Evolutionary conservation across 2,888 invertebrate species (phyloP), one percentile per base, ranked within the genome.

Genomic region (Xanthorhoe designata): DNA sequence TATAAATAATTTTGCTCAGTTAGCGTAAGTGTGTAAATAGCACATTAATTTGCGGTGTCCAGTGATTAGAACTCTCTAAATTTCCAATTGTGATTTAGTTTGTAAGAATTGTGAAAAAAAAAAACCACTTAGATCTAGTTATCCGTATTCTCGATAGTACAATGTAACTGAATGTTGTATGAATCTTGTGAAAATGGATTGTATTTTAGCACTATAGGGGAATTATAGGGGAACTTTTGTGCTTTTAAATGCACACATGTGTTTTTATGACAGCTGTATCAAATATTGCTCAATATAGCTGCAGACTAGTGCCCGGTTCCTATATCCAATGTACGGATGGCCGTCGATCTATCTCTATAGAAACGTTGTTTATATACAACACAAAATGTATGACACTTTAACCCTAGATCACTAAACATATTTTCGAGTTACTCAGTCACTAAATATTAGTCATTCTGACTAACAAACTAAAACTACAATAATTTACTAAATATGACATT

Each of bases 61-160:
- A 74, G 70, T 71, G 68, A 72, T 66, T 62, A 64, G 56, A 57
- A 73, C 72, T 68, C 66, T 69, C 56, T 69, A 64, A 58, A 62
- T 69, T 69, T 75, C 60, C 52, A 75, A 71, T 72, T 78, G 75
- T 75, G 77, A 75, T 75, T 72, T 77, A 73, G 73, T 70, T 56
- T 72, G 58, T 74, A 70, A 68, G 61, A 45, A 58, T 59, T 66
- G 53, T 35, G 68, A 50, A 13, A 24, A 49, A 61, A 56, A 51
- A 61, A 50, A 61, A 53, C n/a, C 19, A 63, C 47, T 50, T 68
- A 53, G 38, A 32, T 54, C 29, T 64, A 56, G 29, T 47, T 50
- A 32, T 50, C 59, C 56, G 18, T 54, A 56, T 62, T 61, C 49
- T 62, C 19, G 32, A 58, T 67, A 67, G 70, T 66, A 66, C 70